Evolutionary conservation across 35 echinoderm and acorn worm species (phyloP).

Genomic region (Nesometra sesokonis): DNA sequence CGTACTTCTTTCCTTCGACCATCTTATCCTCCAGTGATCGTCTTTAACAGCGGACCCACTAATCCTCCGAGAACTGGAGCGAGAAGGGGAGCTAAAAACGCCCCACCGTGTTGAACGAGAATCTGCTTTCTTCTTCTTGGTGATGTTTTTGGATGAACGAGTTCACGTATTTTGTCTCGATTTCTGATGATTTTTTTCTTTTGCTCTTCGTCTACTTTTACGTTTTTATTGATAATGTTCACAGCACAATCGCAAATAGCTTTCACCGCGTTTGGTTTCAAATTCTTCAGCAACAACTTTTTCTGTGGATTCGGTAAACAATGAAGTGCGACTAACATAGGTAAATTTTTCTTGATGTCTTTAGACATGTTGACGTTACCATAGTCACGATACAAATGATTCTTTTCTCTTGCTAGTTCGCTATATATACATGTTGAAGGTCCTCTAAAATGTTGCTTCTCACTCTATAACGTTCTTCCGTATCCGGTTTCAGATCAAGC

Average conservation of each 20-base stretch:
- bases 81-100: background rate
- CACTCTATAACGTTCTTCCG: too few species aligned
- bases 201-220: background rate
- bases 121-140: background rate
- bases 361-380: background rate
- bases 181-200: background rate
- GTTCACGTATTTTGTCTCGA: background rate
- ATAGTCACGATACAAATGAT: background rate
- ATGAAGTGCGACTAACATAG: too few species aligned
- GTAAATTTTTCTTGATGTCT: too few species aligned
- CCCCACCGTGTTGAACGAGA: background rate
- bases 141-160: background rate
- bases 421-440: too few species aligned
- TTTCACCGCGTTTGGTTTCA: too few species aligned
- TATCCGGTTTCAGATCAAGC: too few species aligned
- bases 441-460: too few species aligned
- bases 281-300: too few species aligned
- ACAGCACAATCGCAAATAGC: too few species aligned
- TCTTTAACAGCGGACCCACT: background rate
- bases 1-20: constrained; percentile 7
- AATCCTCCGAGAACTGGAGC: background rate
- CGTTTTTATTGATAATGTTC: background rate
- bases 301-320: too few species aligned
- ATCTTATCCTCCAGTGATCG: too few species aligned
- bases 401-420: background rate